Evolutionary conservation across 1,140 invertebrate species (phyloP).

Genomic region (Drosophila ambigua): DNA sequence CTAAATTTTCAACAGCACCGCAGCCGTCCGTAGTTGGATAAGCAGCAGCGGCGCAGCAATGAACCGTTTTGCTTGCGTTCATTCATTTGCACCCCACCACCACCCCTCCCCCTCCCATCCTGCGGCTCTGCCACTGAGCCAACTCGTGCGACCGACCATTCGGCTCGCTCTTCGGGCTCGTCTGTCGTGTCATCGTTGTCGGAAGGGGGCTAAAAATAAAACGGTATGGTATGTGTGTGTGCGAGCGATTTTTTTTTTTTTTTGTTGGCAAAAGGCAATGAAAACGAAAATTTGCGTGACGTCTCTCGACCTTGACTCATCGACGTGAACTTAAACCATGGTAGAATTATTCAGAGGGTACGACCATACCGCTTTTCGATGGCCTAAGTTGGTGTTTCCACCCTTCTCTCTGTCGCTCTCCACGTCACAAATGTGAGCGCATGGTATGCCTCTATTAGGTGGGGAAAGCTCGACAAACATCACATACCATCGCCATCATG

Average conservation of each 20-base stretch:
- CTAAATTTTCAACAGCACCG: slow-evolving; percentile 20
- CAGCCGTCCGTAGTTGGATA: too few relatives aligned
- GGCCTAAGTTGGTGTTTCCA: slow-evolving; percentile 49
- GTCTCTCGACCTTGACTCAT: slow-evolving; percentile 84
- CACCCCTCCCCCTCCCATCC: too few relatives aligned
- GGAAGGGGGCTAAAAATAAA: slow-evolving; percentile 70
- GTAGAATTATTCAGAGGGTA: too few relatives aligned
- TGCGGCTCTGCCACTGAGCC: too few relatives aligned
- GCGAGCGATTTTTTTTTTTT: slow-evolving; percentile 43
- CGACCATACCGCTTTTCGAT: too few relatives aligned
- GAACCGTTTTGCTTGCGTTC: slow-evolving; percentile 22
- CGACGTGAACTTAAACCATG: slow-evolving; percentile 81
- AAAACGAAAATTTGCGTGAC: slow-evolving; percentile 84
- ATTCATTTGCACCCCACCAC: slow-evolving; percentile 20
- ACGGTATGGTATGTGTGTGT: slow-evolving; percentile 46
- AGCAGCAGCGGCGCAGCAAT: background rate
- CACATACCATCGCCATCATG: too few relatives aligned
- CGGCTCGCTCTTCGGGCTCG: slow-evolving; percentile 49
- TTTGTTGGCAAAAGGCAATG: slow-evolving; percentile 78
- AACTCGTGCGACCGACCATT: too few relatives aligned
- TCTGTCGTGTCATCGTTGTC: slow-evolving; percentile 43
- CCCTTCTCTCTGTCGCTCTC: too few relatives aligned
- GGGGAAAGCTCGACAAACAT: too few relatives aligned
- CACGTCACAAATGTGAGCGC: too few relatives aligned
- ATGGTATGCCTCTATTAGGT: too few relatives aligned